Percentiles rank a stretch among this genome's conserved stretches.
These are phyloP conservation scores for Schizopygopsis pylzovi DNA, from an alignment of 2,797 vertebrate genomes.

Conservation along the genomic window DNA sequence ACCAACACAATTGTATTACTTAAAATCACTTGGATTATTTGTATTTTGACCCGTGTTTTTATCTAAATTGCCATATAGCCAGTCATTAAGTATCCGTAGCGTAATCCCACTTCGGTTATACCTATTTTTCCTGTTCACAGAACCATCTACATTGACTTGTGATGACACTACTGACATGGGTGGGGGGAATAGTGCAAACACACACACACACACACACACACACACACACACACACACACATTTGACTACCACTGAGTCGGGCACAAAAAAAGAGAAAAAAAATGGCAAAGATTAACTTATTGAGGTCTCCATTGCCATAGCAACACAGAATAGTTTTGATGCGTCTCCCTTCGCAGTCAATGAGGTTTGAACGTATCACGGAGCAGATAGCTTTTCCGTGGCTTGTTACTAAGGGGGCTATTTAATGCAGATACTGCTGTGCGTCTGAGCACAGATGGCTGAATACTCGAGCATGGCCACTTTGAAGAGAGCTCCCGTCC, in stretches of 20 bases:
- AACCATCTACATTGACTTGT: slow-evolving; percentile 41
- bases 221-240: slow-evolving; percentile 30
- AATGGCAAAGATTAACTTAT: slow-evolving; percentile 80
- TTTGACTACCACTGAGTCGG: slow-evolving; percentile 70
- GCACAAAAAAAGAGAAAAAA: slow-evolving; percentile 68
- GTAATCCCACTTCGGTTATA: slow-evolving; percentile 38
- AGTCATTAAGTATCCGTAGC: slow-evolving; percentile 29
- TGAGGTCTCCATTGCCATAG: slow-evolving; percentile 84
- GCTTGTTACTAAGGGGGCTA: slow-evolving; percentile 83
- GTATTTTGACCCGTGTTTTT: slow-evolving; percentile 45
- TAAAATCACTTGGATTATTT: slow-evolving; percentile 21
- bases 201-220: slow-evolving; percentile 4
- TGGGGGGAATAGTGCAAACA: slow-evolving; percentile 11
- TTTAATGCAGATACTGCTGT: slow-evolving; percentile 71
- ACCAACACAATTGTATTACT: not conserved
- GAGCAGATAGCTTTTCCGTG: slow-evolving; percentile 80
- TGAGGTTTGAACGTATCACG: slow-evolving; percentile 81
- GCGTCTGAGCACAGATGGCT: slow-evolving; percentile 79
- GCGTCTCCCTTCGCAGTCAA: slow-evolving; percentile 82
- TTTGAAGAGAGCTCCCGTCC: slow-evolving; percentile 82
- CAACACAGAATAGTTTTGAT: slow-evolving; percentile 84
- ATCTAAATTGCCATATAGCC: slow-evolving; percentile 23
- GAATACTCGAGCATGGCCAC: slow-evolving; percentile 70
- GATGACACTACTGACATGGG: slow-evolving; percentile 30
- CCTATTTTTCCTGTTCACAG: slow-evolving; percentile 2